Evolutionary conservation across 2,113 vertebrate species (phyloP).

Genomic region (Protobothrops mucrosquamatus): DNA sequence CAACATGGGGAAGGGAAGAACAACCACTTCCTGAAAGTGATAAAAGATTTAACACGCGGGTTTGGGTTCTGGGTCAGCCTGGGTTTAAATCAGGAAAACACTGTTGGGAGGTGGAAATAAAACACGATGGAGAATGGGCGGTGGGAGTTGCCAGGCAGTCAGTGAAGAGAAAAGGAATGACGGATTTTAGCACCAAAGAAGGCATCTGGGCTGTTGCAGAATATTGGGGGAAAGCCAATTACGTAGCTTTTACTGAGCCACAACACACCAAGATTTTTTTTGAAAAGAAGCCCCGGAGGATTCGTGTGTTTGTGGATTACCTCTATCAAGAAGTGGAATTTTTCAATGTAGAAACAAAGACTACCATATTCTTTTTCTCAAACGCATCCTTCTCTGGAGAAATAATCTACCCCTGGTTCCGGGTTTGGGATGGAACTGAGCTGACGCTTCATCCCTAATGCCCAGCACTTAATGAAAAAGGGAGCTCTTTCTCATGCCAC

Average conservation of each 20-base stretch:
- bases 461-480: neutral
- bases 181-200: slow-evolving; percentile 68
- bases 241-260: slow-evolving; percentile 61
- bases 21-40: neutral
- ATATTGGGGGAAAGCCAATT: slow-evolving; percentile 59
- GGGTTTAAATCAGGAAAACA: neutral
- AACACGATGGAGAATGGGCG: slow-evolving; percentile 72
- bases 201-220: slow-evolving; percentile 74
- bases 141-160: slow-evolving; percentile 70
- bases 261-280: slow-evolving; percentile 53
- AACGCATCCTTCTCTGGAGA: slow-evolving; percentile 70
- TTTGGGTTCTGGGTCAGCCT: neutral
- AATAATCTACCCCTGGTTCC: slow-evolving; percentile 69
- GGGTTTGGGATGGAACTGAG: slow-evolving; percentile 51
- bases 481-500: neutral
- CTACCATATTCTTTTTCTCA: slow-evolving; percentile 74
- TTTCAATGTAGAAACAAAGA: slow-evolving; percentile 64
- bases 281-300: slow-evolving; percentile 62
- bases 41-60: neutral
- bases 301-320: slow-evolving; percentile 79
- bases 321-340: slow-evolving; percentile 76
- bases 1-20: neutral
- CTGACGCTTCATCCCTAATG: slow-evolving; percentile 49
- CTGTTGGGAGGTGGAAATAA: slow-evolving; percentile 64
- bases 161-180: slow-evolving; percentile 70